Evolutionary conservation across 2,888 invertebrate species (phyloP).

Genomic region (Calameuta pallipes): DNA sequence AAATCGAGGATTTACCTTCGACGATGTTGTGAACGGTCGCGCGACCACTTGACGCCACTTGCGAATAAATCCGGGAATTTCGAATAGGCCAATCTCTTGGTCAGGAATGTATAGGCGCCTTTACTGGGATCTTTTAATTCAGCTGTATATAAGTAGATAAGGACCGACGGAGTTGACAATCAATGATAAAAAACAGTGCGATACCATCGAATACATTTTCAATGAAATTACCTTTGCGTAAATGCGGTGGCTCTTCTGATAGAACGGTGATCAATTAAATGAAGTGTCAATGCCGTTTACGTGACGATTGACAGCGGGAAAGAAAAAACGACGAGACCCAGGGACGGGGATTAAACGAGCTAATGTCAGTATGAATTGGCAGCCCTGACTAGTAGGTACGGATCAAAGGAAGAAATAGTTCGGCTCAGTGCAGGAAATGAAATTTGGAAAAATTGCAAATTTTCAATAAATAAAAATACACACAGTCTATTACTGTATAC

Average conservation of each 20-base stretch:
- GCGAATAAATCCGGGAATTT: background rate
- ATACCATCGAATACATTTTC: background rate
- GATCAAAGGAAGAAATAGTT: background rate
- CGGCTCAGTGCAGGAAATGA: background rate
- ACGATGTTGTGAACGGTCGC: too few relatives aligned
- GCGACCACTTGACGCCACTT: background rate
- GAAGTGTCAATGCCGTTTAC: background rate
- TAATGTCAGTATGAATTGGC: background rate
- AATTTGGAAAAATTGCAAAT: background rate
- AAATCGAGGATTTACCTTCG: background rate
- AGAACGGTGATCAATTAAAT: background rate
- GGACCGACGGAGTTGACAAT: background rate
- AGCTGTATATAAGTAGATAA: background rate
- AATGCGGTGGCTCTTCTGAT: background rate
- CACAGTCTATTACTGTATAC: background rate
- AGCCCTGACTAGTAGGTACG: background rate
- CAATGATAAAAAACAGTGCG: background rate
- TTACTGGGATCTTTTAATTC: background rate
- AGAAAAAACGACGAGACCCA: background rate
- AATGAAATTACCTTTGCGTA: background rate
- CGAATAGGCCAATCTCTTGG: background rate
- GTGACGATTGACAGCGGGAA: background rate
- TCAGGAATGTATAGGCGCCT: fast-evolving
- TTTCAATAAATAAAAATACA: background rate
- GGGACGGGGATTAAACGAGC: background rate